Conservation (phyloP, 2,113 vertebrate species). For the Nycticebus coucang region DNA sequence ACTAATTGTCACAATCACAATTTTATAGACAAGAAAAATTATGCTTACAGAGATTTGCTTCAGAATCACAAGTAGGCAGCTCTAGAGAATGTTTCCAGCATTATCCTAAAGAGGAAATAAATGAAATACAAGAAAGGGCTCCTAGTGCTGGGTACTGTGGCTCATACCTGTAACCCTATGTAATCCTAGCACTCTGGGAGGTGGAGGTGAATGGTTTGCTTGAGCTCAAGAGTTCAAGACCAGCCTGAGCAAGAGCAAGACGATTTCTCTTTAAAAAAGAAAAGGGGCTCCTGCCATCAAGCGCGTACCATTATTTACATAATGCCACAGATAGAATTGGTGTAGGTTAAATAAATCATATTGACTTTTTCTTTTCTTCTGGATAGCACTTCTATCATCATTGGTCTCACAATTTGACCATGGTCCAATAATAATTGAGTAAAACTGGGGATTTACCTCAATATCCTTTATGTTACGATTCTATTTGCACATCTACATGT, state of each 20-base stretch:
- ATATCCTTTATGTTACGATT: not conserved
- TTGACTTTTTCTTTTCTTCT: not conserved
- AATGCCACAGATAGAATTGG: not conserved
- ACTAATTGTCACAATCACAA: not conserved
- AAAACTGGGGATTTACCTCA: not conserved
- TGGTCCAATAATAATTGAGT: not conserved
- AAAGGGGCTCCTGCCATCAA: not conserved
- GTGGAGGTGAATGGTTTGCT: too few species aligned
- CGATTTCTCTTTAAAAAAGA: too few species aligned
- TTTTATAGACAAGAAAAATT: not conserved
- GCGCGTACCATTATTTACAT: not conserved
- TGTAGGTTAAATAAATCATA: not conserved
- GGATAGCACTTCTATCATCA: not conserved
- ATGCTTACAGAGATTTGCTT: not conserved
- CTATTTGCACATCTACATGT: not conserved
- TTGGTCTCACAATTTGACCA: not conserved
- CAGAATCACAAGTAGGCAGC: not conserved
- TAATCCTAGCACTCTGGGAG: too few species aligned
- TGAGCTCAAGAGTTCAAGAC: too few species aligned
- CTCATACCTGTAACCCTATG: too few species aligned
- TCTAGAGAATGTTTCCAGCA: not conserved
- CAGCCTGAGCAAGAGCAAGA: too few species aligned
- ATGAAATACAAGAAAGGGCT: not conserved
- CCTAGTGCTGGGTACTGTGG: too few species aligned
- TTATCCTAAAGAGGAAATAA: not conserved